Evolutionary conservation across 1,140 invertebrate genomes (phyloP).

Genomic region (Carcinoscorpius rotundicauda): DNA sequence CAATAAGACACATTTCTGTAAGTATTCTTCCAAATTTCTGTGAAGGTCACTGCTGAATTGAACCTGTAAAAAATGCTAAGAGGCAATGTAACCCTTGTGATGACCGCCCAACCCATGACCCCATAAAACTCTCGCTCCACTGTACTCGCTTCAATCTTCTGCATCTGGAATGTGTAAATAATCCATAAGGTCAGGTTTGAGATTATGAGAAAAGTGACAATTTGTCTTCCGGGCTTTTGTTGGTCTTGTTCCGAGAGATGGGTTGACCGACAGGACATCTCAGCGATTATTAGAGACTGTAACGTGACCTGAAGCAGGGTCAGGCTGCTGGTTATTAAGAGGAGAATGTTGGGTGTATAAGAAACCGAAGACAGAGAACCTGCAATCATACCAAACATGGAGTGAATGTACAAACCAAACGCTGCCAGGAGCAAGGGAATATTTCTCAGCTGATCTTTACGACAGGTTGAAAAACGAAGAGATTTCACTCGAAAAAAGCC

Average conservation of each 20-base stretch:
- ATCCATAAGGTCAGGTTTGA: slow-evolving; percentile 92
- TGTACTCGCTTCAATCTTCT: slow-evolving; percentile 80
- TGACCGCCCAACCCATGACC: slow-evolving; percentile 83
- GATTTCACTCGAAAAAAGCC: slow-evolving; percentile 74
- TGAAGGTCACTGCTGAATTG: slow-evolving; percentile 90
- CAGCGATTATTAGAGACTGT: slow-evolving; percentile 88
- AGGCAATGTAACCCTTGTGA: slow-evolving; percentile 83
- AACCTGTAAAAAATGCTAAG: slow-evolving; percentile 85
- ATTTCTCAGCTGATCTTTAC: slow-evolving; percentile 51
- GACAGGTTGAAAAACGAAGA: slow-evolving; percentile 46
- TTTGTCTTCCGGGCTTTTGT: slow-evolving; percentile 84
- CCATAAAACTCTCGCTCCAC: slow-evolving; percentile 89
- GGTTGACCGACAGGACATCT: slow-evolving; percentile 80
- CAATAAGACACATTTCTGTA: slow-evolving; percentile 67
- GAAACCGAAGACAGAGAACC: slow-evolving; percentile 55
- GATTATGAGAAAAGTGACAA: slow-evolving; percentile 88
- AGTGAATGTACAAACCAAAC: slow-evolving; percentile 82
- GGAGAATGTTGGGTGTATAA: slow-evolving; percentile 69
- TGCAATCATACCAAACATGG: slow-evolving; percentile 83
- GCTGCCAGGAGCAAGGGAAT: slow-evolving; percentile 79
- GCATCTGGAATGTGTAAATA: slow-evolving; percentile 54
- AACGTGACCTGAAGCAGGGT: slow-evolving; percentile 72
- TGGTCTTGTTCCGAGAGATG: slow-evolving; percentile 79
- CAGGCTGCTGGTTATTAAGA: slow-evolving; percentile 75
- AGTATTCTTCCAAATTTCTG: slow-evolving; percentile 96